A percentile compares a stretch with the other conserved stretches of the same genome.
Conservation (phyloP, 2,888 invertebrate genomes). For the Timandra comae region DNA sequence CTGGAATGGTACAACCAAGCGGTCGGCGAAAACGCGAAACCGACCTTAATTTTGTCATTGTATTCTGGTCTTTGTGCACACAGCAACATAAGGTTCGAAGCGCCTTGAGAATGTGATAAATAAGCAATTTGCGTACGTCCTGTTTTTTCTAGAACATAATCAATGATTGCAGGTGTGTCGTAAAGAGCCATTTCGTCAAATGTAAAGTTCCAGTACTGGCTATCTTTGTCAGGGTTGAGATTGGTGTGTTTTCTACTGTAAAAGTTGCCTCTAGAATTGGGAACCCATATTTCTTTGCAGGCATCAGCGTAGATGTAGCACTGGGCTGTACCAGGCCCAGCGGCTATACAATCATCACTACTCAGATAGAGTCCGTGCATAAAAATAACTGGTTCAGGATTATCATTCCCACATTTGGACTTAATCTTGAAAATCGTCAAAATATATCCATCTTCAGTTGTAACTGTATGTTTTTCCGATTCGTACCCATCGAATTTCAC, state of each 20-base stretch:
- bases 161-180: conserved; percentile 32
- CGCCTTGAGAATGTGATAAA: conserved; percentile 35
- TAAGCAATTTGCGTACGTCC: conserved; percentile 21
- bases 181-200: conserved; percentile 29
- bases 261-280: conserved; percentile 21
- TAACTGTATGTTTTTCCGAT: conserved; percentile 25
- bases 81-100: conserved; percentile 21
- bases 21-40: conserved; percentile 29
- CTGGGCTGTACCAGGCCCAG: conserved; percentile 26
- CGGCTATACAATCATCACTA: conserved; percentile 28
- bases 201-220: conserved; percentile 29
- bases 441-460: conserved; percentile 32
- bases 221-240: conserved; percentile 18
- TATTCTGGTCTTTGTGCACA: conserved; percentile 31
- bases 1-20: conserved; percentile 24
- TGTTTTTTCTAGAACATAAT: conserved; percentile 29
- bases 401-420: conserved; percentile 10
- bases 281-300: conserved; percentile 27
- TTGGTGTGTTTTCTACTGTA: conserved; percentile 17
- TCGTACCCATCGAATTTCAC: conserved; percentile 26
- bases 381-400: conserved; percentile 17
- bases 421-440: conserved; percentile 26
- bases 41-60: conserved; percentile 31
- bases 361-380: conserved; percentile 29
- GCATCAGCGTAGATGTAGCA: conserved; percentile 29